Conservation (phyloP, 2,888 invertebrate species). For the Spisula solida region DNA sequence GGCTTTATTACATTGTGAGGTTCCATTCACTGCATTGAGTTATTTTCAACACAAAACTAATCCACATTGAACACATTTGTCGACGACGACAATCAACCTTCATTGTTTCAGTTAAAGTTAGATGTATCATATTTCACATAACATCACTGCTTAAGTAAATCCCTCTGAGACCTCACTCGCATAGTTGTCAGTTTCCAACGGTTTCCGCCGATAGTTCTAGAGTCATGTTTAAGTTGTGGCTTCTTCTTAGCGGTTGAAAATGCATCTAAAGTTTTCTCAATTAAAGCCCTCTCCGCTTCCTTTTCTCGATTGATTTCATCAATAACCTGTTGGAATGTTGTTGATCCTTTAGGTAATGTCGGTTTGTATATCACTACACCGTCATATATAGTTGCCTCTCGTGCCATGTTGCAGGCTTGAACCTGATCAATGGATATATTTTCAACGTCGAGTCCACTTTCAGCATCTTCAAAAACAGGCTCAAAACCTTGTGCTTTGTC, state of each 20-base stretch:
- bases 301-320: constrained; percentile 34
- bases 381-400: not conserved
- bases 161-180: constrained; percentile 28
- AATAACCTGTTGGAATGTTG: constrained; percentile 33
- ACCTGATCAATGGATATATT: not conserved
- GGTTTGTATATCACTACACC: constrained; percentile 12
- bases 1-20: too few species aligned
- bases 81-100: too few species aligned
- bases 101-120: not conserved
- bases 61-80: too few species aligned
- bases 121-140: not conserved
- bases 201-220: not conserved
- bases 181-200: constrained; percentile 20
- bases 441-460: constrained; percentile 17
- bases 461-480: constrained; percentile 25
- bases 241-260: constrained; percentile 25
- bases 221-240: constrained; percentile 2
- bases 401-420: not conserved
- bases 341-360: constrained; percentile 29
- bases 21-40: too few species aligned
- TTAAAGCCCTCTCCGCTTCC: constrained; percentile 17
- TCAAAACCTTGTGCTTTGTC: not conserved
- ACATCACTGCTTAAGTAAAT: not conserved
- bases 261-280: constrained; percentile 25
- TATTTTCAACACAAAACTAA: too few species aligned